Conservation (phyloP, 2,797 vertebrate species). For the Thalassophryne amazonica region DNA sequence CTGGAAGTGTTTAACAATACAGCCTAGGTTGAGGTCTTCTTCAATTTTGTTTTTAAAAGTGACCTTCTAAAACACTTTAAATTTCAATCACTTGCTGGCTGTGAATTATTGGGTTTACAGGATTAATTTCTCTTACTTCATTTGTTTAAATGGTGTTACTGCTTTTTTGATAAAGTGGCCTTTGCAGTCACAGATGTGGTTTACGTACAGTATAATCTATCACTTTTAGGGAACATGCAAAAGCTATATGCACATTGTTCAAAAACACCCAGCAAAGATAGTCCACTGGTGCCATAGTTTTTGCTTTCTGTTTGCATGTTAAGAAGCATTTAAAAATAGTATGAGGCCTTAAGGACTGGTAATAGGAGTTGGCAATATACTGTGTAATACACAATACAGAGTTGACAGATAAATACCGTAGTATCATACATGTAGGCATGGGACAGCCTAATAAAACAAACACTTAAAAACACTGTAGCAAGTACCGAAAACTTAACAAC, state of each 20-base stretch:
- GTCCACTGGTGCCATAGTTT: not conserved
- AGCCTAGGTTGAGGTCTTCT: not conserved
- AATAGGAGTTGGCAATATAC: not conserved
- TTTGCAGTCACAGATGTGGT: constrained; percentile 28
- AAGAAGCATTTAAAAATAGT: not conserved
- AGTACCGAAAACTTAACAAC: constrained; percentile 38
- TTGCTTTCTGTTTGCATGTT: not conserved
- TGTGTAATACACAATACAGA: not conserved
- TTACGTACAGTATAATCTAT: not conserved
- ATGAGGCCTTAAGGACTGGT: not conserved
- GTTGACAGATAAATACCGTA: not conserved
- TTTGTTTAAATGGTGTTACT: not conserved
- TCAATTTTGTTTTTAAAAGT: not conserved
- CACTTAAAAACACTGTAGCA: constrained; percentile 54
- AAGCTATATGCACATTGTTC: not conserved
- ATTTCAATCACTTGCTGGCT: not conserved
- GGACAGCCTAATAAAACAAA: not conserved
- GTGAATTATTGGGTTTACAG: not conserved
- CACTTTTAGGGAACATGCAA: not conserved
- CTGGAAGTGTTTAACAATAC: not conserved
- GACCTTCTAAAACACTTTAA: not conserved
- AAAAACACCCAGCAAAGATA: not conserved
- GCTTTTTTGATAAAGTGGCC: constrained; percentile 5
- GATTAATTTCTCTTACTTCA: not conserved
- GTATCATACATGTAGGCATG: not conserved